Base-by-base conservation (phyloP, 1,140 invertebrate species). In the Sycobia sp. region DNA sequence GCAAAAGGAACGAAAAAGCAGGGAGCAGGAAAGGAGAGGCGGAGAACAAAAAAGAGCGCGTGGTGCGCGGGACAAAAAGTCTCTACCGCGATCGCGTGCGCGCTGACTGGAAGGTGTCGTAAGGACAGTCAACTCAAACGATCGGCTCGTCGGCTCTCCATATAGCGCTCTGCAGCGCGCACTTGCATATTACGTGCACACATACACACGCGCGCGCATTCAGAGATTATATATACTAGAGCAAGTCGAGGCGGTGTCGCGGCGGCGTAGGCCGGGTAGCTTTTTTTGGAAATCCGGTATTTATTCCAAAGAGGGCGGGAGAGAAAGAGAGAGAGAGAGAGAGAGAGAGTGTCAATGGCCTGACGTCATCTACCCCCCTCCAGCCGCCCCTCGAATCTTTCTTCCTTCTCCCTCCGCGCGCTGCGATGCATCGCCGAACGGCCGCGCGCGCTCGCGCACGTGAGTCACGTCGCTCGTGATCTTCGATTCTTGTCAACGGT, bases 281-380 rank as follows among this genome's bases (percentile, higher is more conserved):
- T 73, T 69, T 71, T 69, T 76, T 74, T 71, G 66, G 65, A 76
- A 74, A 73, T 69, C 66, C 64, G 69, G 71, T 76, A 76, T 76
- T 74, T 77, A 76, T 76, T n/a, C n/a, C n/a, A n/a, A n/a, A n/a
- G n/a, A n/a, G n/a, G n/a, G n/a, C n/a, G n/a, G n/a, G n/a, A n/a
- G n/a, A n/a, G n/a, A n/a, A n/a, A n/a, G n/a, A n/a, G n/a, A n/a
- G n/a, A n/a, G n/a, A n/a, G n/a, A n/a, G n/a, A n/a, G n/a, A n/a
- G n/a, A n/a, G n/a, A n/a, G n/a, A 75, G 71, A 74, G 69, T 73
- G 69, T 71, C 71, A 69, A 76, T 73, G 69, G 73, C 64, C 70
- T 76, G 74, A 76, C 73, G 73, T 77, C 73, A 75, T 69, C 49
- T 3, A 3, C 1, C 23, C 27, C 29, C 27, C 49, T 38, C 51